These are phyloP conservation scores for Onychostoma macrolepis DNA, from an alignment of 2,113 vertebrate genomes.

Conservation along the genomic window DNA sequence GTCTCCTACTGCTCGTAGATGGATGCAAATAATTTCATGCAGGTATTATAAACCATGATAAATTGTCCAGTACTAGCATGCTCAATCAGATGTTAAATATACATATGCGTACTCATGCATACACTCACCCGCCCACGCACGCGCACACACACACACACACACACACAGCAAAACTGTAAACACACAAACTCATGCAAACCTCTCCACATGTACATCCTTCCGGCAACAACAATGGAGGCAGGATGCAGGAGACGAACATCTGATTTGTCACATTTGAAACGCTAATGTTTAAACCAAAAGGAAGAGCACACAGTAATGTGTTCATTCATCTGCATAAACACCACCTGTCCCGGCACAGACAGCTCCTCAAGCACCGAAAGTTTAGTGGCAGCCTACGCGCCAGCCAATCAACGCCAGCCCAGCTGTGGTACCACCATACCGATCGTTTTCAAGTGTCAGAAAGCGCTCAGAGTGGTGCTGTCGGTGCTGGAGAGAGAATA, in stretches of 20 bases:
- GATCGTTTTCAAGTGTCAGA: constrained; percentile 78
- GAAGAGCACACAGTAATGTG: constrained; percentile 96
- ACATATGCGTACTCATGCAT: constrained; percentile 31
- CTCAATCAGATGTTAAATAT: constrained; percentile 36
- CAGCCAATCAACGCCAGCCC: constrained; percentile 75
- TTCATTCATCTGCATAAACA: constrained; percentile 99
- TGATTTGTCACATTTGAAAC: constrained; percentile 99
- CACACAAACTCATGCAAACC: constrained; percentile 45
- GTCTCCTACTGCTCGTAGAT: neutral
- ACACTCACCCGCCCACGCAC: constrained; percentile 2
- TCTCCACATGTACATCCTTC: constrained; percentile 57
- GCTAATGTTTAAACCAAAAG: constrained; percentile 99
- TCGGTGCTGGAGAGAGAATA: constrained; percentile 70
- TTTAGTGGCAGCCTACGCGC: constrained; percentile 78
- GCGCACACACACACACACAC: constrained; percentile 19
- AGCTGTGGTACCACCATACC: constrained; percentile 74
- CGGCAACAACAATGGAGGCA: constrained; percentile 69
- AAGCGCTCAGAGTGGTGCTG: constrained; percentile 70
- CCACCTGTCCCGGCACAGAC: constrained; percentile 94
- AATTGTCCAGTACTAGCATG: constrained; percentile 21
- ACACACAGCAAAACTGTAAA: constrained; percentile 49
- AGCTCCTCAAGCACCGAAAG: constrained; percentile 89
- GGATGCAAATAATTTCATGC: neutral
- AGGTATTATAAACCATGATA: constrained; percentile 23
- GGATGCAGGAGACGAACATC: constrained; percentile 94